Base-by-base conservation (phyloP, 1,140 invertebrate species). In the Oncopodura yosiiana region DNA sequence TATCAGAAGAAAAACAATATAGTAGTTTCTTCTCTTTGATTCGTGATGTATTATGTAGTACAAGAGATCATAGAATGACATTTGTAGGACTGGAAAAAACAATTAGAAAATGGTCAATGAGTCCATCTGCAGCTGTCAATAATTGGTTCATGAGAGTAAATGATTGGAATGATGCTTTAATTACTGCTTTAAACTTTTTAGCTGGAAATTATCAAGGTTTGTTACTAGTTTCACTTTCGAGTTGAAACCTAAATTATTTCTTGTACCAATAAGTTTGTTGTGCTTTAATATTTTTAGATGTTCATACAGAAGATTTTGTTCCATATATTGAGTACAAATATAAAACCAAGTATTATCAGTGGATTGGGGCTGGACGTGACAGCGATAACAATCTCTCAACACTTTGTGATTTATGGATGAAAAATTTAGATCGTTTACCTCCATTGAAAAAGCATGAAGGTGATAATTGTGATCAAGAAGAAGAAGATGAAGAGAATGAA, bases 351-450 rank as follows among this genome's bases (percentile, higher is more conserved):
- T 63, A 60, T 63, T 63, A 63, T 46, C 61, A 61, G 62, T 95
- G 92, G 92, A 95, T 94, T 49, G 92, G 90, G 1, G 87, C 87
- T n/a, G 90, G 91, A 0, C 75, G 91, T 26, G 92, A 95, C 68
- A 84, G 85, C 1, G 91, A 95, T 73, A 77, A 80, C 11, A 77
- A 87, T 29, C 71, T 96, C 3, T 69, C 77, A 3, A 72, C 80
- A 5, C 69, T 94, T 18, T 92, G 84, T 66, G 75, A 80, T 43
- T 77, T 79, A 57, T 91, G 87, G 87, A 63, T 87, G 51, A 74
- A 81, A 39, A 76, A 77, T 48, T 75, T 75, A 59, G 76, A 76
- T 49, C 66, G 74, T 61, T 62, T 71, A 49, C 56, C 65, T 26
- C 43, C 58, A n/a, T 29, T 60, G 3, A 64, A 70, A 52, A 64